Evolutionary conservation across 1,140 invertebrate genomes (phyloP), one percentile per base, ranked within the genome.

Genomic region (Drosophila kanapiae): DNA sequence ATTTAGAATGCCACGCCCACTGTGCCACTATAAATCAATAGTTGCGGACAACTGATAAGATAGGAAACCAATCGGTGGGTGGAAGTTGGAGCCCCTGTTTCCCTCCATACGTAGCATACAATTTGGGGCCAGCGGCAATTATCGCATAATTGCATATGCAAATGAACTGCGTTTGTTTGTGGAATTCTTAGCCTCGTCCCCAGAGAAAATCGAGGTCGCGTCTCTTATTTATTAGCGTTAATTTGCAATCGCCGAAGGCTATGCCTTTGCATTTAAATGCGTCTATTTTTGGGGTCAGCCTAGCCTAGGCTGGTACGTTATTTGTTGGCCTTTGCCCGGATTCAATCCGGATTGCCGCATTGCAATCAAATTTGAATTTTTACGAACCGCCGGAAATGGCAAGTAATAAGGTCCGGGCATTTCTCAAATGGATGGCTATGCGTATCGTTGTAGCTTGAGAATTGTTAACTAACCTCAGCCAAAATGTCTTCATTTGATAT

Each of bases 361-460:
- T 85, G 85, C 79, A 90, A 90, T 90, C 70, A 85, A 90, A 90
- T 90, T 90, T 90, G 86, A 90, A 90, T 90, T 90, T 90, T 90
- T 82, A 91, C 65, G 82, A 59, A 65, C 75, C 38, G 81, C 53
- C 67, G 85, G 86, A 90, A 90, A 80, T 75, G 78, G 75, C 77
- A 72, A 82, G 78, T 80, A 82, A 91, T 85, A 91, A 75, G 65
- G 53, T 33, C 27, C 40, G 53, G 54, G 31, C 37, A 42, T 71
- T 61, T 57, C 23, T 47, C 31, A 60, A 76, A 78, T 56, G 53
- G 49, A 77, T 77, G 68, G 65, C 75, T 18, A 51, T 90, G 64
- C 81, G 75, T 85, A 57, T 38, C 13, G 53, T 35, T 8, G 0
- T 63, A 29, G 77, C n/a, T 16, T n/a, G 23, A 23, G 63, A 64